Evolutionary conservation across 2,797 vertebrate species (phyloP).

Genomic region (Acrossocheilus fasciatus): DNA sequence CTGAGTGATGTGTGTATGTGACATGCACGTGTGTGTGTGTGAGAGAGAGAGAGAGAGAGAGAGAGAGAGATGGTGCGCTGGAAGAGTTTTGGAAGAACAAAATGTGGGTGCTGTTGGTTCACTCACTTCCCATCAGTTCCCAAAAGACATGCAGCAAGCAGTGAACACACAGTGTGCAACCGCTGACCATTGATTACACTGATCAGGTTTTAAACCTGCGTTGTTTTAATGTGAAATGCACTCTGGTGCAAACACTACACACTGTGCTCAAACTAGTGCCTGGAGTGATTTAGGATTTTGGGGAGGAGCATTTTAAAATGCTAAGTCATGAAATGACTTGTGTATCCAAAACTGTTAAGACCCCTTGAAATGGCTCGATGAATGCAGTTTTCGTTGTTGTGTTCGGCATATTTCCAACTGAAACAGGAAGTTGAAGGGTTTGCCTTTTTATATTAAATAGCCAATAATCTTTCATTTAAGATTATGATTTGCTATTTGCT

Average conservation of each 20-base stretch:
- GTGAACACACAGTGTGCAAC: constrained; percentile 28
- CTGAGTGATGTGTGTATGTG: constrained; percentile 40
- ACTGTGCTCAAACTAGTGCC: constrained; percentile 36
- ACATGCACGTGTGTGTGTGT: background rate
- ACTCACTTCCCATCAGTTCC: constrained; percentile 6
- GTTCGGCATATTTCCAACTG: background rate
- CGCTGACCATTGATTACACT: constrained; percentile 12
- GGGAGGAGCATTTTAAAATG: constrained; percentile 18
- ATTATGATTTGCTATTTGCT: background rate
- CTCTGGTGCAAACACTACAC: constrained; percentile 45
- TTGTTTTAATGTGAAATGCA: background rate
- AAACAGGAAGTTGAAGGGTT: background rate
- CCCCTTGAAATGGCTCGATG: constrained; percentile 2
- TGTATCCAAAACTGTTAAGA: constrained; percentile 10
- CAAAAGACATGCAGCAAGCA: constrained; percentile 54
- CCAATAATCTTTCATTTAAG: background rate
- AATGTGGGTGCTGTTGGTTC: constrained; percentile 19
- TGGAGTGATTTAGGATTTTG: constrained; percentile 53
- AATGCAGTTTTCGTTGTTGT: background rate
- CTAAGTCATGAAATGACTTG: background rate
- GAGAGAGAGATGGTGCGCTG: background rate
- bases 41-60: background rate
- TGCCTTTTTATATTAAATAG: background rate
- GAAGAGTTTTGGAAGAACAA: constrained; percentile 30
- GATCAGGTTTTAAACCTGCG: background rate